Base-by-base conservation (phyloP, 2,113 vertebrate species). In the Phaethon lepturus region DNA sequence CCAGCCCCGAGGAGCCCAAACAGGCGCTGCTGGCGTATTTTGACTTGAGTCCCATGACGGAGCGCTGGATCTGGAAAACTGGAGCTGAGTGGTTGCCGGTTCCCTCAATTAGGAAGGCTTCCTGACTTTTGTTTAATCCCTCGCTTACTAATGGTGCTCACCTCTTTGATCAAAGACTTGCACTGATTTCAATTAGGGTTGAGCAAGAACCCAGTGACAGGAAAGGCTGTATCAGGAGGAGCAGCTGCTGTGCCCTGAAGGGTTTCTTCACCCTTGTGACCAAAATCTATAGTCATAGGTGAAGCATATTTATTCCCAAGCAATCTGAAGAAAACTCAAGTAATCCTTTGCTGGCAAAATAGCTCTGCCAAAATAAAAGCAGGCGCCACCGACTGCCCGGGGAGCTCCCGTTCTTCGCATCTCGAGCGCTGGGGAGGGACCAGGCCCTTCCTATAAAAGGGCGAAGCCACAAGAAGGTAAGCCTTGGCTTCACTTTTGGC, bases 161-260 rank as follows among this genome's bases (percentile, higher is more conserved):
- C 71, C 58, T 95, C 91, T 89, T 94, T 96, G 86, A 97, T 96
- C 93, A 93, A 77, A 92, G 86, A 71, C 93, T 71, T 26, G 79
- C 68, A 17, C 94, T 97, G 96, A 96, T 97, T 97, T 94, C 77
- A 82, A 52, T 82, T 84, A 90, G 44, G 33, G 75, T 90, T 97
- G 91, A 93, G 96, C 79, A 97, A 97, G 96, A 96, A 11, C 44
- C 33, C 40, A 23, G 40, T 79, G 94, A 90, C 87, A 95, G 82
- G 88, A 86, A 88, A 44, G 80, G 45, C 81, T 81, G 75, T 95
- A 95, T 96, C 89, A 91, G 73, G 85, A 96, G 90, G 62, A 97
- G 93, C 82, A 93, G 62, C 93, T 96, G 93, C 93, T 93, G 68
- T 75, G 72, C 94, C 96, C 81, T 38, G 64, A 83, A 96, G 94